Evolutionary conservation across 2,888 invertebrate genomes (phyloP).

Genomic region (Enchytraeus crypticus): DNA sequence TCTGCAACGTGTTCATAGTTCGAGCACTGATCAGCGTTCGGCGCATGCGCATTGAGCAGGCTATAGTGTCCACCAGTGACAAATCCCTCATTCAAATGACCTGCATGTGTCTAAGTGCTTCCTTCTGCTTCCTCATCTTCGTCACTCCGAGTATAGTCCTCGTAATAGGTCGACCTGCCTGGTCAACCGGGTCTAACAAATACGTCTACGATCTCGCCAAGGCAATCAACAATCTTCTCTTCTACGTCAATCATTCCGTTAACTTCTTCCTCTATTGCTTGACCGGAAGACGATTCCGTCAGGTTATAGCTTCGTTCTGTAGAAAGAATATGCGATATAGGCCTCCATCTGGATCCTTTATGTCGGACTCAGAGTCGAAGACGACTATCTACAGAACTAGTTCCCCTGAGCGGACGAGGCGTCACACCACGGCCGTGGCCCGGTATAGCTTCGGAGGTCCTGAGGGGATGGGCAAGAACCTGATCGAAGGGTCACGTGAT

Average conservation of each 20-base stretch:
- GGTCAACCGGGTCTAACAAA: slow-evolving; percentile 14
- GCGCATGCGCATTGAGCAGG: neutral
- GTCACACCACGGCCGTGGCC: no score
- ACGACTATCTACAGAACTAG: no score
- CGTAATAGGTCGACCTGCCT: slow-evolving; percentile 29
- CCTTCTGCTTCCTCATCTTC: slow-evolving; percentile 29
- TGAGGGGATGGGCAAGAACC: no score
- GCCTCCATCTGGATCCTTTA: no score
- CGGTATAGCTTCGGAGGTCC: no score
- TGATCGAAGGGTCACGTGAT: no score
- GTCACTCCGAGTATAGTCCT: slow-evolving; percentile 28
- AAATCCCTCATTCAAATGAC: slow-evolving; percentile 18
- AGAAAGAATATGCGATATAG: no score
- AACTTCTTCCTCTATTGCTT: slow-evolving; percentile 29
- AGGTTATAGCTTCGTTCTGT: neutral
- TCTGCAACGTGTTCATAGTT: slow-evolving; percentile 28
- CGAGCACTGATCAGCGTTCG: slow-evolving; percentile 19
- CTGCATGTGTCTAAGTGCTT: slow-evolving; percentile 28
- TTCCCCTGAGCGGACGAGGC: no score
- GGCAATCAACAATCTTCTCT: slow-evolving; percentile 24
- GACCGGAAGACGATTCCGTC: slow-evolving; percentile 25
- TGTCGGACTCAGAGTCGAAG: no score
- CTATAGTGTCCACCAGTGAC: slow-evolving; percentile 4
- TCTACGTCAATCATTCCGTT: slow-evolving; percentile 26
- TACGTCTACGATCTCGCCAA: slow-evolving; percentile 20